phyloP scores from a whole-genome alignment of 2,113 vertebrate genomes.

The Leptosomus discolor region DNA sequence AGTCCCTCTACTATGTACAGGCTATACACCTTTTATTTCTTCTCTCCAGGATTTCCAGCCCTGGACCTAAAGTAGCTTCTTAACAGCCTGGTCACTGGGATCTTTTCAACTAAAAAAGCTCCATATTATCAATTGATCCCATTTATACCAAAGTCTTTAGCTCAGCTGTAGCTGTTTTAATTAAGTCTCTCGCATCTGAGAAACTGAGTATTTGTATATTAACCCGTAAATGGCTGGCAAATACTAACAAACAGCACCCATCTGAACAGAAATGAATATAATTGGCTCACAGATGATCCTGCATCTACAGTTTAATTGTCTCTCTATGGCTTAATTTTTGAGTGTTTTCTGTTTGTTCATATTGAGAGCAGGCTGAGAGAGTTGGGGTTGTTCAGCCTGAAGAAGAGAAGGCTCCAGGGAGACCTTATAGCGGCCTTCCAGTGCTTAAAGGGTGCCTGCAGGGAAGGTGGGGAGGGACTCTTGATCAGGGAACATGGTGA shows the following conservation, averaged over 20 bases:
- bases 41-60: not conserved
- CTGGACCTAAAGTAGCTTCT: not conserved
- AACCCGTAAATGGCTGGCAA: not conserved
- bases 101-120: not conserved
- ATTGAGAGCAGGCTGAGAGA: not conserved
- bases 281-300: not conserved
- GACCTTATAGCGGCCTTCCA: not conserved
- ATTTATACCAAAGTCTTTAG: not conserved
- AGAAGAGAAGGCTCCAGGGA: not conserved
- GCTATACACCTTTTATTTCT: not conserved
- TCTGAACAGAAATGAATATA: not conserved
- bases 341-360: not conserved
- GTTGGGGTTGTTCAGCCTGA: not conserved
- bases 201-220: not conserved
- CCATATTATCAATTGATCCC: rapidly evolving
- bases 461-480: not conserved
- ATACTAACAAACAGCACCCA: not conserved
- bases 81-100: not conserved
- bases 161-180: not conserved
- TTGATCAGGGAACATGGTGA: not conserved
- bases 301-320: not conserved
- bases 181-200: not conserved
- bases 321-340: not conserved
- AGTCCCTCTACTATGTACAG: not conserved
- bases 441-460: not conserved